These are phyloP conservation scores for Gymnorhina tibicen DNA, from an alignment of 2,113 vertebrate genomes.

Conservation along the genomic window DNA sequence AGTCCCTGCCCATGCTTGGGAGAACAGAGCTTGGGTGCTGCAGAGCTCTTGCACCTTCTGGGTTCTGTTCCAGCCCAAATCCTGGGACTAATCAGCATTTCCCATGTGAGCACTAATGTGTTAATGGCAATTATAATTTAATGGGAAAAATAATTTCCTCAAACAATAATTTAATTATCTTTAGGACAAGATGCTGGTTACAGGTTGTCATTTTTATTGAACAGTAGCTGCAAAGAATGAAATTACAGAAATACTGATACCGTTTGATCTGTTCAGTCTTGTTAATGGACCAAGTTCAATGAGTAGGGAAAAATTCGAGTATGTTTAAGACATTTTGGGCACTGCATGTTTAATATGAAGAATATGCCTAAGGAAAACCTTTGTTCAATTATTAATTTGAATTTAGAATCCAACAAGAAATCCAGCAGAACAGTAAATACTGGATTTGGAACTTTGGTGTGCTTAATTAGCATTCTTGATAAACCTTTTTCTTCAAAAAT, in stretches of 20 bases:
- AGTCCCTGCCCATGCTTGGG: rapidly evolving
- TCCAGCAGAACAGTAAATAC: background rate
- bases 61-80: background rate
- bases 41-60: background rate
- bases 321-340: background rate
- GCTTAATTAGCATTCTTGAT: background rate
- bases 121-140: background rate
- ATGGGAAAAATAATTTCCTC: background rate
- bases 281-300: too few species aligned
- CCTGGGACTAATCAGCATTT: background rate
- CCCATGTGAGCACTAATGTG: rapidly evolving
- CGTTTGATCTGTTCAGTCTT: background rate
- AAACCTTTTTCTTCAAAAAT: background rate
- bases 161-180: background rate
- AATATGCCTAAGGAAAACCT: background rate
- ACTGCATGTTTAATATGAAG: background rate
- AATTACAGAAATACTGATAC: background rate
- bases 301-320: background rate
- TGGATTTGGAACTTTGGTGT: background rate
- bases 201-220: background rate
- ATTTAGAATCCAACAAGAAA: background rate
- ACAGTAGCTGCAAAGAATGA: background rate
- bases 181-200: background rate
- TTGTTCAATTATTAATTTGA: background rate
- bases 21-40: too few species aligned